Evolutionary conservation across 2,113 vertebrate species (phyloP).

Genomic region (Mandrillus leucophaeus): DNA sequence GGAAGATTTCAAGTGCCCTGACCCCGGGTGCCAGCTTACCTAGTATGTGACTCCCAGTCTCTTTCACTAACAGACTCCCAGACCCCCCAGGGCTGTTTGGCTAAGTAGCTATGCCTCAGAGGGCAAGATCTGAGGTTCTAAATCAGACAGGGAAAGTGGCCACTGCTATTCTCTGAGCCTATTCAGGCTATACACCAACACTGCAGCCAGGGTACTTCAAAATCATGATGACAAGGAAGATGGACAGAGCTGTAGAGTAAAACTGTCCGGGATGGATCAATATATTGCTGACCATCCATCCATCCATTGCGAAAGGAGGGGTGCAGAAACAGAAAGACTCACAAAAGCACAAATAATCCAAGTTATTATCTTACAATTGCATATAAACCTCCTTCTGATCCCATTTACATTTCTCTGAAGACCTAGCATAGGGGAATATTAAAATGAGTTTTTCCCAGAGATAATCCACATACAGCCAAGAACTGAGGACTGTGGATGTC

Average conservation of each 20-base stretch:
- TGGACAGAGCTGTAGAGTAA: conserved; percentile 46
- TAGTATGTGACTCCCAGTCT: background rate
- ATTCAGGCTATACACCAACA: conserved; percentile 11
- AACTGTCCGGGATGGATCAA: conserved; percentile 62
- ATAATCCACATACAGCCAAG: background rate
- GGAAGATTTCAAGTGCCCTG: conserved; percentile 22
- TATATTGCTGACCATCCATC: conserved; percentile 25
- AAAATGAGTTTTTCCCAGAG: background rate
- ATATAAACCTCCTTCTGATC: background rate
- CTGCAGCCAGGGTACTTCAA: conserved; percentile 47
- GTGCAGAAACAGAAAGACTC: conserved; percentile 62
- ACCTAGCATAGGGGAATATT: background rate
- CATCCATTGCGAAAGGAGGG: conserved; percentile 54
- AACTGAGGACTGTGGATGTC: background rate
- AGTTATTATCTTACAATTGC: background rate
- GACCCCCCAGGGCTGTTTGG: conserved; percentile 14
- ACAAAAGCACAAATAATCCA: conserved; percentile 20
- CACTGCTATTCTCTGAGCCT: background rate
- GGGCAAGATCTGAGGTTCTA: conserved; percentile 14
- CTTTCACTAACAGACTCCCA: conserved; percentile 1
- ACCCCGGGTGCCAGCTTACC: background rate
- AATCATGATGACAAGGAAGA: conserved; percentile 41
- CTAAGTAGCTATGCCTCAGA: conserved; percentile 44
- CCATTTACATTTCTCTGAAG: conserved; percentile 20
- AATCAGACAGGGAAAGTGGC: background rate